Evolutionary conservation across 2,888 invertebrate species (phyloP).

Genomic region (Uloborus plumipes): DNA sequence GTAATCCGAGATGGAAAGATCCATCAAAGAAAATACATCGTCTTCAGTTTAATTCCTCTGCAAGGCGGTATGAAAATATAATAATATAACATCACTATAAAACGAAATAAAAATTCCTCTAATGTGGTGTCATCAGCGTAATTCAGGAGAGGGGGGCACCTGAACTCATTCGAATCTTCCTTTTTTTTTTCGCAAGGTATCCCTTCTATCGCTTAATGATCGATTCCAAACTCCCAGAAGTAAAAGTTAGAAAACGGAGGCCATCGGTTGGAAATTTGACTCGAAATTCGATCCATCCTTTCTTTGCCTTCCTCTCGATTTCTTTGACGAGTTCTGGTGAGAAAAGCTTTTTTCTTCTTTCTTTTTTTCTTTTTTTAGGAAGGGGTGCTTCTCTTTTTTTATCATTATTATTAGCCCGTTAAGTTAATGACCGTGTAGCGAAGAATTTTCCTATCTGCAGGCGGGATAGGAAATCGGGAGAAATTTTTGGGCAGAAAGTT

Average conservation of each 20-base stretch:
- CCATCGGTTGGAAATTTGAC: slow-evolving; percentile 59
- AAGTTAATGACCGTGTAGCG: slow-evolving; percentile 56
- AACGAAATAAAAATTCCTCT: slow-evolving; percentile 46
- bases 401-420: slow-evolving; percentile 28
- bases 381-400: slow-evolving; percentile 7
- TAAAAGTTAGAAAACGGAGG: slow-evolving; percentile 59
- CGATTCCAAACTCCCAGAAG: slow-evolving; percentile 38
- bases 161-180: slow-evolving; percentile 23
- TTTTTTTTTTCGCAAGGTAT: slow-evolving; percentile 37
- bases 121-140: slow-evolving; percentile 62
- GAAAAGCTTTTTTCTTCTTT: slow-evolving; percentile 40
- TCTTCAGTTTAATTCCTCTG: no score
- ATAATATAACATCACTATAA: slow-evolving; percentile 52
- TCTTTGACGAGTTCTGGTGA: slow-evolving; percentile 22
- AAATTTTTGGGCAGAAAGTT: neutral
- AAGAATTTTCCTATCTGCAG: slow-evolving; percentile 22
- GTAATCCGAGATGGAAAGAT: no score
- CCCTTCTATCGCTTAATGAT: slow-evolving; percentile 43
- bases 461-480: neutral
- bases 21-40: no score
- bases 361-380: slow-evolving; percentile 19
- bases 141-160: slow-evolving; percentile 17
- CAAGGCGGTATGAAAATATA: slow-evolving; percentile 49
- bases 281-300: slow-evolving; percentile 23
- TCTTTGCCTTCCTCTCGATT: slow-evolving; percentile 19